A percentile compares a stretch with the other conserved stretches of the same genome.
phyloP scores from a whole-genome alignment of 2,888 invertebrate genomes.

The Lasioglossum villosulum region DNA sequence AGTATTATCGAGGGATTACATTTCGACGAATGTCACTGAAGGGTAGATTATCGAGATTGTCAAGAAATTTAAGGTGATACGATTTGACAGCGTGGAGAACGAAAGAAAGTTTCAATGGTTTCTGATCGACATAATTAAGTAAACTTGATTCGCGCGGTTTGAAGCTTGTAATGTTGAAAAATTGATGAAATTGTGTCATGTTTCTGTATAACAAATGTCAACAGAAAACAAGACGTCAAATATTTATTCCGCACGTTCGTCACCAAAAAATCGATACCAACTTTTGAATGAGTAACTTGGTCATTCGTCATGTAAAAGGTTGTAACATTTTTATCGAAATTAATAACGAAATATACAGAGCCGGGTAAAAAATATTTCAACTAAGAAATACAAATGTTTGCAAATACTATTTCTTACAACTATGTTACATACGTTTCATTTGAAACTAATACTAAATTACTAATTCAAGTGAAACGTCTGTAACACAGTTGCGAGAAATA shows the following conservation, averaged over 20 bases:
- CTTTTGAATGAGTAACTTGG: background rate
- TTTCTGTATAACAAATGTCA: background rate
- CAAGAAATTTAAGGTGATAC: constrained; percentile 30
- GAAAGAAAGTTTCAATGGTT: background rate
- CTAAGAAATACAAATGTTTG: too few relatives aligned
- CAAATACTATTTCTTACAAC: too few relatives aligned
- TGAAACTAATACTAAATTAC: too few relatives aligned
- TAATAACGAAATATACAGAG: background rate
- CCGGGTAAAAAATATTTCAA: too few relatives aligned
- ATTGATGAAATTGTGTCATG: background rate
- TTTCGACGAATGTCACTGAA: constrained; percentile 20
- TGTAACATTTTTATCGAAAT: background rate
- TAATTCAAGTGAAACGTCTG: too few relatives aligned
- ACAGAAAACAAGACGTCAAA: background rate
- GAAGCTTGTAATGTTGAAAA: background rate
- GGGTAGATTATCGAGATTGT: constrained; percentile 30
- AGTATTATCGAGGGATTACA: constrained; percentile 51
- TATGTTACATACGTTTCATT: too few relatives aligned
- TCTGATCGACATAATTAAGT: background rate
- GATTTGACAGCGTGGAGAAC: background rate
- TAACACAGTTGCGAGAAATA: too few relatives aligned
- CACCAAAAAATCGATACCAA: background rate
- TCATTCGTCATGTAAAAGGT: background rate
- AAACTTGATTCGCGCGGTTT: background rate
- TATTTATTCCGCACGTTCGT: background rate